Conservation (phyloP, 2,797 vertebrate genomes). For the Echeneis naucrates region DNA sequence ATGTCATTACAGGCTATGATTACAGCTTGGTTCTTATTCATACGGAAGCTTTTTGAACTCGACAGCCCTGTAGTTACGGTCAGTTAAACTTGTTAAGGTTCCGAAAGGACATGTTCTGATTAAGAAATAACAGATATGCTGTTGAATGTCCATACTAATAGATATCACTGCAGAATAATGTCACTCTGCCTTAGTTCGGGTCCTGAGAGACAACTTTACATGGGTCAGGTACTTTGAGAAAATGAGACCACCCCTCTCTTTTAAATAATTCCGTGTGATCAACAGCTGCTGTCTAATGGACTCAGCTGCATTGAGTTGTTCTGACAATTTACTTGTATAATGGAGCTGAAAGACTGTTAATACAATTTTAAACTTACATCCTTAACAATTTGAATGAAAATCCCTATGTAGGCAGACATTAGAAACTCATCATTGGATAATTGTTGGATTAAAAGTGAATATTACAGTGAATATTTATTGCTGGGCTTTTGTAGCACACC, state of each 20-base stretch:
- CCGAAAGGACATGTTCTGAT: no score
- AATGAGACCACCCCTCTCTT: not conserved
- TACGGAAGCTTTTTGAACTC: not conserved
- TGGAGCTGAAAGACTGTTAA: conserved; percentile 8
- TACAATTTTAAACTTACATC: conserved; percentile 1
- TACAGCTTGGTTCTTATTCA: not conserved
- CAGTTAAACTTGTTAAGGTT: no score
- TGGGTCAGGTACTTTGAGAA: not conserved
- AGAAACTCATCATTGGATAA: conserved; percentile 4
- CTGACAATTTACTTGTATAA: conserved; percentile 12
- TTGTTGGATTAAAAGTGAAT: conserved; percentile 53
- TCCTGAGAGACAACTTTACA: not conserved
- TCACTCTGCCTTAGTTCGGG: not conserved
- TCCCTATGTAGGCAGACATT: not conserved
- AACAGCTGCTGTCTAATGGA: conserved; percentile 13
- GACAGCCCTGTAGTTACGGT: no score
- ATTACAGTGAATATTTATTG: conserved; percentile 81
- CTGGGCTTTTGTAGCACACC: conserved; percentile 70
- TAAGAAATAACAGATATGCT: no score
- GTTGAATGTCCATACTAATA: not conserved
- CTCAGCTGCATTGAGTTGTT: conserved; percentile 7
- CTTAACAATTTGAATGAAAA: not conserved
- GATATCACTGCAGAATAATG: not conserved
- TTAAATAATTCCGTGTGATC: not conserved
- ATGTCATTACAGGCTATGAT: not conserved